Evolutionary conservation across 2,113 vertebrate species (phyloP).

Genomic region (Aldabrachelys gigantea): DNA sequence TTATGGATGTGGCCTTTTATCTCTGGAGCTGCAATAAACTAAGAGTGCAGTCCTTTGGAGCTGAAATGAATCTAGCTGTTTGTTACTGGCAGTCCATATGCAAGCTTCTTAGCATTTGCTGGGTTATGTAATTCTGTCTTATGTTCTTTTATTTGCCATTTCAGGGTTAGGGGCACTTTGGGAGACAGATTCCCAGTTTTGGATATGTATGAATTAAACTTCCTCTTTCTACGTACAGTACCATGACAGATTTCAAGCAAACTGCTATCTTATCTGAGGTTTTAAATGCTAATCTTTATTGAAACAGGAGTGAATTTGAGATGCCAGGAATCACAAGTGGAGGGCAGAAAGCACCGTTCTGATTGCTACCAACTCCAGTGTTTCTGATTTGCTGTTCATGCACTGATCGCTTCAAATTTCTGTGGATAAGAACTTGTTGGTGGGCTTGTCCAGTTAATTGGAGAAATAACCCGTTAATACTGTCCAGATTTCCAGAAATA

Average conservation of each 20-base stretch:
- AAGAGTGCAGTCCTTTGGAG: not conserved
- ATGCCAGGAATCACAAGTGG: not conserved
- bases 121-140: too few species aligned
- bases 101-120: not conserved
- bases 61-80: not conserved
- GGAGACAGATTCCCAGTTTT: not conserved
- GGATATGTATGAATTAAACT: not conserved
- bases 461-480: not conserved
- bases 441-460: conserved; percentile 25
- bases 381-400: conserved; percentile 12
- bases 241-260: not conserved
- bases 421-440: not conserved
- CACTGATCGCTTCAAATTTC: not conserved
- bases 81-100: not conserved
- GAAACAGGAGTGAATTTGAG: not conserved
- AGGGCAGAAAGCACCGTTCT: not conserved
- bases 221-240: conserved; percentile 6
- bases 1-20: not conserved
- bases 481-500: not conserved
- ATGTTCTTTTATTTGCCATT: not conserved
- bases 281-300: not conserved
- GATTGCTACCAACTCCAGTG: conserved; percentile 43
- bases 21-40: not conserved
- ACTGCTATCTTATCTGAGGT: not conserved
- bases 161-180: not conserved